Evolutionary conservation across 2,797 vertebrate species (phyloP).

Genomic region (Ptychadena robeensis): DNA sequence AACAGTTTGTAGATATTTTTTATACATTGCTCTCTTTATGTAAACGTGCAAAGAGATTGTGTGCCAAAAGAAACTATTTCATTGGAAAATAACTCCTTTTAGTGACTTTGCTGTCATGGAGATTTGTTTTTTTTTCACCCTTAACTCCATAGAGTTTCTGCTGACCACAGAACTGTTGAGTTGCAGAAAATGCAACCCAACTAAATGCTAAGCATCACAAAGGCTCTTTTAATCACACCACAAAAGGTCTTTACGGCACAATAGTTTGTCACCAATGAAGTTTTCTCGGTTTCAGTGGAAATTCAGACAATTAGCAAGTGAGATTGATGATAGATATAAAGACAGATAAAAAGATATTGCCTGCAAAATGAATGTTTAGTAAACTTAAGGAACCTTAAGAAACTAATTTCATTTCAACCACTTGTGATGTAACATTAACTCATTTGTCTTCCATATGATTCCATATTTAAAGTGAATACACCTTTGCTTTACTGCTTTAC

Average conservation of each 20-base stretch:
- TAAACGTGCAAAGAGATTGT: conserved; percentile 40
- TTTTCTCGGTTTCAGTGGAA: not conserved
- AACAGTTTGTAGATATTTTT: conserved; percentile 30
- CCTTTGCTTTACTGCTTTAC: no score
- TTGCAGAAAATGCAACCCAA: not conserved
- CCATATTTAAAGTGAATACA: no score
- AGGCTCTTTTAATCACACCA: not conserved
- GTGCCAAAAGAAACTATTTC: conserved; percentile 48
- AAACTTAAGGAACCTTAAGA: no score
- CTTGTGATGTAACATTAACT: no score
- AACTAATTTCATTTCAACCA: no score
- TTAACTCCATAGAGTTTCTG: not conserved
- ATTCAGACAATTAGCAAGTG: not conserved
- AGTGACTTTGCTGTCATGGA: conserved; percentile 51
- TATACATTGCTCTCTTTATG: conserved; percentile 42
- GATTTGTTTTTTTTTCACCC: conserved; percentile 29
- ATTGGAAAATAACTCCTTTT: conserved; percentile 52
- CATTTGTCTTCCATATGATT: no score
- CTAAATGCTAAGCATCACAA: conserved; percentile 7
- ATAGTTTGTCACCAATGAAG: not conserved
- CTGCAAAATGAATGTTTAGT: no score
- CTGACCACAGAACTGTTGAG: not conserved
- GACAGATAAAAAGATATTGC: not conserved
- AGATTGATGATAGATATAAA: not conserved
- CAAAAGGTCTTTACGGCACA: not conserved